Evolutionary conservation across 2,113 vertebrate species (phyloP).

Genomic region (Sceloporus undulatus): DNA sequence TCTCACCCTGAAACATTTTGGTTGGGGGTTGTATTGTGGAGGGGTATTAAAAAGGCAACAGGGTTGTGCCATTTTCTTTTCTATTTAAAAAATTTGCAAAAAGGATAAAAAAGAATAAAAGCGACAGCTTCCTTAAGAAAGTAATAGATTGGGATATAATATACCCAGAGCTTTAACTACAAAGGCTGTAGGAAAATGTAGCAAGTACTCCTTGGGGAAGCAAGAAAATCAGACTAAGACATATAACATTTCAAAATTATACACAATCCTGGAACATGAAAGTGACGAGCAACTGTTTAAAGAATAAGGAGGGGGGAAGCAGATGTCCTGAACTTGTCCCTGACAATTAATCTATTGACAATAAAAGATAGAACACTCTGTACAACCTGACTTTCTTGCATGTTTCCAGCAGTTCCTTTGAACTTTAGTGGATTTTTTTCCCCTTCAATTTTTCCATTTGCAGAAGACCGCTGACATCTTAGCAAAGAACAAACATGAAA

Average conservation of each 20-base stretch:
- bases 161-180: not conserved
- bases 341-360: slow-evolving; percentile 6
- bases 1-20: too few species aligned
- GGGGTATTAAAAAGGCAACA: too few species aligned
- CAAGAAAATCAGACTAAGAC: not conserved
- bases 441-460: not conserved
- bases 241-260: not conserved
- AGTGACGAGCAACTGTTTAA: not conserved
- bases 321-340: not conserved
- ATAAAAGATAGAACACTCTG: not conserved
- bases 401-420: not conserved
- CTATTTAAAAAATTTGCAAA: too few species aligned
- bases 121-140: not conserved
- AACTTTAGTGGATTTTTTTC: not conserved
- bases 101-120: not conserved
- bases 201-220: not conserved
- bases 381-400: not conserved
- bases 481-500: slow-evolving; percentile 10
- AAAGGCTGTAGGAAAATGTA: not conserved
- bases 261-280: not conserved
- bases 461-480: not conserved
- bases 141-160: not conserved
- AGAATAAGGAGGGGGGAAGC: not conserved
- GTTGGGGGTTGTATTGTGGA: too few species aligned
- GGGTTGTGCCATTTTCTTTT: too few species aligned